Percentiles rank a stretch among this genome's conserved stretches.
Conservation (phyloP, 2,797 vertebrate species). For the Hoplostethus mediterraneus region DNA sequence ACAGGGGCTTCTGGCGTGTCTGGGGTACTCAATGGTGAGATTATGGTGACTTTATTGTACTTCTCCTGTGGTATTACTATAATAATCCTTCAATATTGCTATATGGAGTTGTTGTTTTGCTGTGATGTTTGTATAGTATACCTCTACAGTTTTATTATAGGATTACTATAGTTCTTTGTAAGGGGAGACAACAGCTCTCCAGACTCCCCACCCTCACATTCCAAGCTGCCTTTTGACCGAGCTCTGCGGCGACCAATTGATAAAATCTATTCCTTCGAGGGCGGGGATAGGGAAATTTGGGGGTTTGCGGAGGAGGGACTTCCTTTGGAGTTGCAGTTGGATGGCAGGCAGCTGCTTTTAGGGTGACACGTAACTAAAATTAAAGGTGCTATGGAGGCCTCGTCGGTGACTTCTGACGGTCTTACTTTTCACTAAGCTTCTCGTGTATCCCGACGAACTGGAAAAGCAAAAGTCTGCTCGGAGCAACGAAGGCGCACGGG, state of each 20-base stretch:
- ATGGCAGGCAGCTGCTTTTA: slow-evolving; percentile 64
- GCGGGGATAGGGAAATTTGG: slow-evolving; percentile 50
- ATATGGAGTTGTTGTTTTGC: neutral
- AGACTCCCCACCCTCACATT: neutral
- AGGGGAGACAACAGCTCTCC: neutral
- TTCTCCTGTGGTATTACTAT: neutral
- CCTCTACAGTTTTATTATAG: neutral
- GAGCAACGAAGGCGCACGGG: neutral
- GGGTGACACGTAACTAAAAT: slow-evolving; percentile 87
- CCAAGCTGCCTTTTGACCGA: slow-evolving; percentile 61
- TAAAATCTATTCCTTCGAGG: slow-evolving; percentile 6
- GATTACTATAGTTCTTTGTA: slow-evolving; percentile 13
- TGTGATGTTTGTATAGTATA: too few species aligned
- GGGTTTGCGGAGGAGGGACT: slow-evolving; percentile 79
- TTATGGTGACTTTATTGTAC: too few species aligned
- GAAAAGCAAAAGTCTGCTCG: neutral
- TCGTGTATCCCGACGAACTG: neutral
- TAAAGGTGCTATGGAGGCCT: slow-evolving; percentile 77
- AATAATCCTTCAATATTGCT: neutral
- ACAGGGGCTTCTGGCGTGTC: too few species aligned
- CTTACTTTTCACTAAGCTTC: slow-evolving; percentile 13
- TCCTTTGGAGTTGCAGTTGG: slow-evolving; percentile 74
- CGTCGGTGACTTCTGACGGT: slow-evolving; percentile 14
- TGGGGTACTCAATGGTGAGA: too few species aligned
- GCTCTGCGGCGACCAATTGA: slow-evolving; percentile 60